Percentiles rank a stretch among this genome's conserved stretches.
Conservation (phyloP, 2,113 vertebrate species). For the Okapia johnstoni region DNA sequence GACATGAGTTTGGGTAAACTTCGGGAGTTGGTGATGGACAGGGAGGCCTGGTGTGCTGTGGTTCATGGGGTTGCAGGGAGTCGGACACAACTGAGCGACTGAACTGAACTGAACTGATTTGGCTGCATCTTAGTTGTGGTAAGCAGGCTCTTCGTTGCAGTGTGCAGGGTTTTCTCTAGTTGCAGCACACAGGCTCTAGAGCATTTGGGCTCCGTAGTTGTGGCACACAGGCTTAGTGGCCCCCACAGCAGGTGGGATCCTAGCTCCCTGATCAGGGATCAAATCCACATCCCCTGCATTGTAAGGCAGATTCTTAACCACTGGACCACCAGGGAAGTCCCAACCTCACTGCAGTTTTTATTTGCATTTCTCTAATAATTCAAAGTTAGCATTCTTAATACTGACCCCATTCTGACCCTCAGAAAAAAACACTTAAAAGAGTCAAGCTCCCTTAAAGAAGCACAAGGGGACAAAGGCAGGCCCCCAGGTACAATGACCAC, state of each 20-base stretch:
- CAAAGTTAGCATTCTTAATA: neutral
- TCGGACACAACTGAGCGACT: accelerated
- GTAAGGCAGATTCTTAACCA: neutral
- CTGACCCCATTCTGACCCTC: neutral
- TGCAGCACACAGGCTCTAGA: neutral
- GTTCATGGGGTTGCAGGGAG: neutral
- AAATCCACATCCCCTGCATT: neutral
- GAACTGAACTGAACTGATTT: neutral
- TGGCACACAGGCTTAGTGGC: neutral
- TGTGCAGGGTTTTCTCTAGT: neutral
- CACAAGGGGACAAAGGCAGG: neutral
- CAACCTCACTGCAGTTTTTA: neutral
- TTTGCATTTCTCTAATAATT: neutral
- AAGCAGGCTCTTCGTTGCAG: neutral
- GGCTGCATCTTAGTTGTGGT: neutral
- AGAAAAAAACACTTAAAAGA: neutral
- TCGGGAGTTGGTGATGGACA: neutral
- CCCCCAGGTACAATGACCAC: neutral
- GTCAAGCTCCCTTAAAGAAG: neutral
- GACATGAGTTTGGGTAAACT: neutral
- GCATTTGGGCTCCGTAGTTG: neutral
- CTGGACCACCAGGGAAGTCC: neutral
- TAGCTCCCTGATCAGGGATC: neutral
- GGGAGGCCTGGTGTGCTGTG: neutral
- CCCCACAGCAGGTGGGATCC: neutral